A percentile compares a stretch with the other conserved stretches of the same genome.
These are phyloP conservation scores for Noturus placidus DNA, from an alignment of 2,113 vertebrate species.

Conservation along the genomic window DNA sequence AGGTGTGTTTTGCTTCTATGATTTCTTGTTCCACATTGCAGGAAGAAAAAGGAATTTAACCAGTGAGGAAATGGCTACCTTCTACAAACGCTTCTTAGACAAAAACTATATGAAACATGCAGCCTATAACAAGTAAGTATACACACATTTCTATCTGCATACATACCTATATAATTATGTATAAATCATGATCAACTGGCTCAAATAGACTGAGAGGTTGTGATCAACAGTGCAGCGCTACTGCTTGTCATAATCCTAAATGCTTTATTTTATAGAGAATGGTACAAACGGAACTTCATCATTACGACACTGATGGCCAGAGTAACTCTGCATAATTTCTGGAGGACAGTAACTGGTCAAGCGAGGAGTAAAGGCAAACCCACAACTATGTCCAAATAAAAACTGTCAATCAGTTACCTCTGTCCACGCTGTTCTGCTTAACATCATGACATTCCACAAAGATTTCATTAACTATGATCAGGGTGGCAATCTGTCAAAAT, in stretches of 20 bases:
- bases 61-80: conserved; percentile 91
- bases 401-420: neutral
- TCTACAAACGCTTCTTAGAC: conserved; percentile 90
- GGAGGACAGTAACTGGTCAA: conserved; percentile 68
- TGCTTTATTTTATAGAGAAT: conserved; percentile 72
- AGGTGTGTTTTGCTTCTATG: neutral
- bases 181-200: neutral
- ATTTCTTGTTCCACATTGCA: conserved; percentile 50
- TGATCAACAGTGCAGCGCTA: neutral
- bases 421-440: neutral
- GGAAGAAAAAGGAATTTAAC: conserved; percentile 77
- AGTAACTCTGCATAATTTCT: conserved; percentile 75
- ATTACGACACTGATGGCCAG: conserved; percentile 91
- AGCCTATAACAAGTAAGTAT: conserved; percentile 87
- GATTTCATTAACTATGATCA: neutral
- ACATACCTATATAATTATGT: neutral
- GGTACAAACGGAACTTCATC: conserved; percentile 88
- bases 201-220: neutral
- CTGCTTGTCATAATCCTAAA: neutral
- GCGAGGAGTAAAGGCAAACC: conserved; percentile 55
- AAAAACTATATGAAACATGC: conserved; percentile 83
- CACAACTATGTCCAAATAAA: conserved; percentile 52
- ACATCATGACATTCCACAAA: neutral
- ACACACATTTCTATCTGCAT: neutral
- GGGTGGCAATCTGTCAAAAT: neutral